Percentiles rank a stretch among this genome's conserved stretches.
phyloP scores from a whole-genome alignment of 2,888 invertebrate species.

The Aricia artaxerxes region DNA sequence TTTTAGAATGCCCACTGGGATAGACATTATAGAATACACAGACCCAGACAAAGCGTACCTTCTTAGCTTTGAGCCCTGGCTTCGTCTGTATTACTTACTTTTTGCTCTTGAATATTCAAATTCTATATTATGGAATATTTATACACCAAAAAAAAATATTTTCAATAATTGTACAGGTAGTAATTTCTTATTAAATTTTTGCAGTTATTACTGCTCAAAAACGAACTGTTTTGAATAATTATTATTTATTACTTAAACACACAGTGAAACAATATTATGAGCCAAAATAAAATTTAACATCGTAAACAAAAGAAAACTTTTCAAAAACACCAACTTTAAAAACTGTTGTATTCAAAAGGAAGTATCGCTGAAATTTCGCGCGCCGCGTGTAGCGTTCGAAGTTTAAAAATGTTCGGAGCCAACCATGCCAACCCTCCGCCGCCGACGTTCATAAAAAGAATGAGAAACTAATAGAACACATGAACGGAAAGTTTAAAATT shows the following conservation, averaged over 20 bases:
- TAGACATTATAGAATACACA: constrained; percentile 13
- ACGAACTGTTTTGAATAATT: no score
- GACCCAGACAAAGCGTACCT: constrained; percentile 2
- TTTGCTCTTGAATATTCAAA: background rate
- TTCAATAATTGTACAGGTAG: no score
- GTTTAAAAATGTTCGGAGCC: background rate
- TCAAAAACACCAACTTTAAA: background rate
- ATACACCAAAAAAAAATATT: no score
- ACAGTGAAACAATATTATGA: background rate
- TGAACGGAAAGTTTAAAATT: constrained; percentile 33
- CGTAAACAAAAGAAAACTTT: background rate
- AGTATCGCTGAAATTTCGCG: background rate
- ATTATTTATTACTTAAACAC: no score
- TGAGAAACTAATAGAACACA: constrained; percentile 34
- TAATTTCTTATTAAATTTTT: no score
- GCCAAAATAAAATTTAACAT: background rate
- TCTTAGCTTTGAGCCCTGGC: background rate
- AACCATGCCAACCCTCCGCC: constrained; percentile 14
- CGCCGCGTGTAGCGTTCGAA: background rate
- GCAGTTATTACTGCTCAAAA: no score
- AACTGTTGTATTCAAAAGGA: background rate
- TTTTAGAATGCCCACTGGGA: constrained; percentile 22
- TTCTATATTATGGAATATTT: no score
- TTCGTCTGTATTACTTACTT: background rate
- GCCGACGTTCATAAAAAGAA: constrained; percentile 30